phyloP scores from a whole-genome alignment of 2,888 invertebrate genomes.

The Merodon equestris region DNA sequence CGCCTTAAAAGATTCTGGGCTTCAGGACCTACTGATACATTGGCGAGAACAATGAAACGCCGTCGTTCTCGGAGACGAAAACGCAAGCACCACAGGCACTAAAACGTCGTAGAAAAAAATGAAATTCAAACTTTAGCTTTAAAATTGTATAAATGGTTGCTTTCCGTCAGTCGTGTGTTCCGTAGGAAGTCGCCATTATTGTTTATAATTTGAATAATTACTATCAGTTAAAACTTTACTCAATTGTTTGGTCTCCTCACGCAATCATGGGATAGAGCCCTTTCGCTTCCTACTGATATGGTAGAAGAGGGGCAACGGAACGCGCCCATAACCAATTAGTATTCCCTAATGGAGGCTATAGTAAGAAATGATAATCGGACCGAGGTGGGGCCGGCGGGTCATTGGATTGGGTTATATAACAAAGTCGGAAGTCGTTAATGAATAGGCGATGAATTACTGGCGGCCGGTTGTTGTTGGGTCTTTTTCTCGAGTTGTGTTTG shows the following conservation, averaged over 20 bases:
- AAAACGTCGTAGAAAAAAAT: too few relatives aligned
- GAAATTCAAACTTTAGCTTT: too few relatives aligned
- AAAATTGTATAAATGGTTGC: too few relatives aligned
- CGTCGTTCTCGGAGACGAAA: too few relatives aligned
- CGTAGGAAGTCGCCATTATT: neutral
- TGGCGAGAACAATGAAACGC: too few relatives aligned
- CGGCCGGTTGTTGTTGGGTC: slow-evolving; percentile 13
- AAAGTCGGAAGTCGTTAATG: slow-evolving; percentile 63
- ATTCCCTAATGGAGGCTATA: slow-evolving; percentile 50
- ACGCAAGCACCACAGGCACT: too few relatives aligned
- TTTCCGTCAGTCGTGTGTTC: too few relatives aligned
- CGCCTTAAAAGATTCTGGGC: too few relatives aligned
- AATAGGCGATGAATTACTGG: slow-evolving; percentile 22
- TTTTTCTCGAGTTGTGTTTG: slow-evolving; percentile 10
- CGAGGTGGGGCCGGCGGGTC: slow-evolving; percentile 9
- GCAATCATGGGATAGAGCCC: slow-evolving; percentile 12
- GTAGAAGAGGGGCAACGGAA: slow-evolving; percentile 26
- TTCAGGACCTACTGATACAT: too few relatives aligned
- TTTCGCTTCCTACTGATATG: neutral
- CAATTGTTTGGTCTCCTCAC: neutral
- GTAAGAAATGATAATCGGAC: too few relatives aligned
- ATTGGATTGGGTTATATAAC: slow-evolving; percentile 41
- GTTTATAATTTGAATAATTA: slow-evolving; percentile 1
- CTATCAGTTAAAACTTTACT: slow-evolving; percentile 9
- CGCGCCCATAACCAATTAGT: slow-evolving; percentile 60